Percentiles rank a stretch among this genome's conserved stretches.
phyloP scores from a whole-genome alignment of 2,797 vertebrate species.

The Philypnodon macrostomus region DNA sequence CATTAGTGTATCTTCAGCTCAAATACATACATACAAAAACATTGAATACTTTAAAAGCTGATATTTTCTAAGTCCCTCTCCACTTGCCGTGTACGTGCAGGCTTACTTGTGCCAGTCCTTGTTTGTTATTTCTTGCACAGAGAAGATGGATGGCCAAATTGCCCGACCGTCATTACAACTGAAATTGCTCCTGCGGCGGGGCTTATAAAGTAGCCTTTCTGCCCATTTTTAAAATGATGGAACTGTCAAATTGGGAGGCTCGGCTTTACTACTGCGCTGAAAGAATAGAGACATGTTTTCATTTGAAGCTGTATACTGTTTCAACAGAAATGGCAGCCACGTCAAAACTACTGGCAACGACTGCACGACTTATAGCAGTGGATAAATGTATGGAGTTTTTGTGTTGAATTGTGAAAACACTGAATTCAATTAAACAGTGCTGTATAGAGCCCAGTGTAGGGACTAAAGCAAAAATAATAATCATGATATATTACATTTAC shows the following conservation, averaged over 20 bases:
- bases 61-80: neutral
- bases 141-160: constrained; percentile 25
- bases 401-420: no score
- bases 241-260: constrained; percentile 21
- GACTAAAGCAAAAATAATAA: no score
- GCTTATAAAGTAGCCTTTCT: constrained; percentile 25
- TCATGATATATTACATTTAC: no score
- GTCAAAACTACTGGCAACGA: constrained; percentile 9
- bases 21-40: no score
- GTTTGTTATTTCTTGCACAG: constrained; percentile 24
- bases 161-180: constrained; percentile 24
- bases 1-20: no score
- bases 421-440: no score
- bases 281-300: constrained; percentile 15
- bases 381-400: neutral
- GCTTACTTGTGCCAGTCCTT: constrained; percentile 13
- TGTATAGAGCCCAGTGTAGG: no score
- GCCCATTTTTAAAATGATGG: constrained; percentile 29
- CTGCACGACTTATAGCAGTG: neutral
- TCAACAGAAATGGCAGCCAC: constrained; percentile 10
- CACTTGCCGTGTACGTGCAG: constrained; percentile 1
- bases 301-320: constrained; percentile 13
- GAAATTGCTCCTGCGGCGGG: constrained; percentile 27
- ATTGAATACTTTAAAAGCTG: neutral
- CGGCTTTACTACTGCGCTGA: constrained; percentile 8